A percentile compares a stretch with the other conserved stretches of the same genome.
Evolutionary conservation across 2,888 invertebrate species (phyloP).

Genomic region (Lacanobia oleracea): DNA sequence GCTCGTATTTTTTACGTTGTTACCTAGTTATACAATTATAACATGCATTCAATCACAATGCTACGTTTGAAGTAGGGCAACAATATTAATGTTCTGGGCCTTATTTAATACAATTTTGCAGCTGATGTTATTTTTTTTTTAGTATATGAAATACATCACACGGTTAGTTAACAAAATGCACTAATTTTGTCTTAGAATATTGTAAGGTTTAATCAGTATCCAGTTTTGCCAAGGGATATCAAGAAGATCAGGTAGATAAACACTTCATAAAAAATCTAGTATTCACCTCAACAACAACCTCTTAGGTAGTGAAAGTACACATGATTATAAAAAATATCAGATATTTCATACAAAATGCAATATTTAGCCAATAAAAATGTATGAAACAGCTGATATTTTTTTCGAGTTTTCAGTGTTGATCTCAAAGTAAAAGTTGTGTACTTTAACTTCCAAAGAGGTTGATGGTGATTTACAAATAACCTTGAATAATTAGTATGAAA

Average conservation of each 20-base stretch:
- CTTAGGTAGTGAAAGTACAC: too few relatives aligned
- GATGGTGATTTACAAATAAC: too few relatives aligned
- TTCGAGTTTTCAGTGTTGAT: too few relatives aligned
- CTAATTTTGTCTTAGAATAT: neutral
- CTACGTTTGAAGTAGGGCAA: neutral
- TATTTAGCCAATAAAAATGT: too few relatives aligned
- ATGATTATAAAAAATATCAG: too few relatives aligned
- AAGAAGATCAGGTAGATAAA: neutral
- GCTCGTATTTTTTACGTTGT: neutral
- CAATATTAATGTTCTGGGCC: neutral
- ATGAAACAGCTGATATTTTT: too few relatives aligned
- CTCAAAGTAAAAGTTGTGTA: too few relatives aligned
- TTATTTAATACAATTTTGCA: constrained; percentile 1
- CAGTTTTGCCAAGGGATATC: neutral
- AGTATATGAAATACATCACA: neutral
- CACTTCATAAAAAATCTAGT: neutral
- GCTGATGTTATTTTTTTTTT: too few relatives aligned
- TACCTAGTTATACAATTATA: constrained; percentile 2
- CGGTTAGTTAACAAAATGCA: neutral
- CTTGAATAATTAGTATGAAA: too few relatives aligned
- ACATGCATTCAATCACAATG: constrained; percentile 18
- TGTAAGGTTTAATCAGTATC: neutral
- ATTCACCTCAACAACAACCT: too few relatives aligned
- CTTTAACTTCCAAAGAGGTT: too few relatives aligned
- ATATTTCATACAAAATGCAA: too few relatives aligned